Evolutionary conservation across 64 coral and sea anemone genomes (phyloP), one percentile per base, ranked within the genome.

Genomic region (Montipora cactus): DNA sequence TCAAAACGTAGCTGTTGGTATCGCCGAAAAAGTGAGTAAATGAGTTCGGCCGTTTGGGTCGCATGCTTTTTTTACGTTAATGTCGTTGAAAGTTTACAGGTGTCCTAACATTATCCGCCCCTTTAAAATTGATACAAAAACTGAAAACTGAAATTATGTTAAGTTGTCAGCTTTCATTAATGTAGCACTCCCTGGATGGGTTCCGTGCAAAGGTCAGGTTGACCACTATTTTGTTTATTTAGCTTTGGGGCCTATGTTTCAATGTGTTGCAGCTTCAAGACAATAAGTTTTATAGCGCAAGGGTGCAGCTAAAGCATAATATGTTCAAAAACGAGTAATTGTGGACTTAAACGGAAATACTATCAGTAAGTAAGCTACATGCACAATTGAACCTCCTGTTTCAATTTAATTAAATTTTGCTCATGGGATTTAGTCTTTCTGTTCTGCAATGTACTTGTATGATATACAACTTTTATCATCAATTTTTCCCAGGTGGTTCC

Each of bases 21-120:
- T 49, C 23, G 72, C 79, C 4, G 88, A 83, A 90, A 95, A 95
- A 83, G 93, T 95, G n/a, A 90, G 92, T 13, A 8, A 15, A 81
- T 68, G 4, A n/a, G 12, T 8, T 18, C 57, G 57, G 15, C 23
- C 72, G 76, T 4, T 76, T n/a, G 14, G 18, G 12, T 47, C 59
- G 51, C 11, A 22, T 3, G 19, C 18, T 18, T 78, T 62, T n/a
- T 4, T 18, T 68, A 18, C 4, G 14, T 16, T 13, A 5, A 68
- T 68, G 64, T 5, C 14, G 16, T 68, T 68, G 8, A 57, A 57
- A 57, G 53, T 57, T 57, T 7, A 6, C 53, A 57, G 0, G 11
- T 6, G 53, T 57, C 6, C 53, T 57, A 8, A 57, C 53, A 57
- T 4, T 11, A 8, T 57, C 12, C 4, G 64, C 4, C 64, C 13